Base-by-base conservation (phyloP, 2,113 vertebrate genomes). In the Cacatua alba region DNA sequence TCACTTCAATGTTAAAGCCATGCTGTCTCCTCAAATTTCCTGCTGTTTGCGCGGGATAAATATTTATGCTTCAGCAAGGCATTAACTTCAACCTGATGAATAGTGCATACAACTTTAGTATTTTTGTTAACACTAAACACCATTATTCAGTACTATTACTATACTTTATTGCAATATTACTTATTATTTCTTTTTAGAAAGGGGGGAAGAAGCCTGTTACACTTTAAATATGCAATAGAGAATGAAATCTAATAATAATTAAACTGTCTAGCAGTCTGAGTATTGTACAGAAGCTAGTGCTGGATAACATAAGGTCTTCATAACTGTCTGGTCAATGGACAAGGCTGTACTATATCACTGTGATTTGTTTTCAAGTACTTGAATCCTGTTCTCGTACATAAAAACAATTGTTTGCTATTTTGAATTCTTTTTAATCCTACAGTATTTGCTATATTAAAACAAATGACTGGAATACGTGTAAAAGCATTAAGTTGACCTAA, bases 31-130 rank as follows among this genome's bases (percentile, higher is more conserved):
- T 91, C 77, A 76, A 81, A 68, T 90, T 95, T 95, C 94, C 74
- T 69, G 28, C 70, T 93, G 87, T 91, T 95, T 77, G 72, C 53
- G 28, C 44, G 41, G 70, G 70, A 92, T 96, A 94, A 92, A 95
- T 97, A 91, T 96, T 97, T 96, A 92, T 96, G 87, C 44, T 97
- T 88, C 89, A 74, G 65, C 57, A 82, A 86, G 69, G 53, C 76
- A 82, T 95, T 92, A 92, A 55, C 75, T 86, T 96, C 85, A 94
- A 48, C 33, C 44, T 75, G 72, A 78, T 26, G 19, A 83, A 75
- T 16, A 60, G 69, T 57, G 69, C 69, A n/a, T 88, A 19, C 16
- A 55, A 11, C 65, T 84, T 84, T 7, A 82, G 14, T 92, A 60
- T 86, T 94, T 75, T 78, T 89, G 23, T 68, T 92, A 71, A 55